Percentiles rank a stretch among this genome's conserved stretches.
These are phyloP conservation scores for Acanthacorydalis orientalis DNA, from an alignment of 2,888 invertebrate genomes.

Conservation along the genomic window DNA sequence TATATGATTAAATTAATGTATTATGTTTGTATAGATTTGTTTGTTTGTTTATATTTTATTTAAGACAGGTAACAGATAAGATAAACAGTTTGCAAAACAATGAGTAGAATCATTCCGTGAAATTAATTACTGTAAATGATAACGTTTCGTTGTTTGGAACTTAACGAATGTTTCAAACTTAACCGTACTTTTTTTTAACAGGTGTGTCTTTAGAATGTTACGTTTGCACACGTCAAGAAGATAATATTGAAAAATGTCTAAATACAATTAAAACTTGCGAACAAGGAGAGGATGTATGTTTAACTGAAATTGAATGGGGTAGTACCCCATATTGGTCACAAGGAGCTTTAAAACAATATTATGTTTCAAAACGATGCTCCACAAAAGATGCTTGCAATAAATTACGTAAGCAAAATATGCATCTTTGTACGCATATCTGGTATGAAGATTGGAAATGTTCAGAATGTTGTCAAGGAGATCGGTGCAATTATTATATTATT, in stretches of 20 bases:
- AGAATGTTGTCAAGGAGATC: constrained; percentile 89
- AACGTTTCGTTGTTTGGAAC: too few species aligned
- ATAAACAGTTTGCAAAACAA: too few species aligned
- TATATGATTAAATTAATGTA: too few species aligned
- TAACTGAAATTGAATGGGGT: constrained; percentile 86
- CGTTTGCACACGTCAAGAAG: constrained; percentile 83
- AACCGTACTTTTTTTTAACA: constrained; percentile 20
- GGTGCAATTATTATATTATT: constrained; percentile 88
- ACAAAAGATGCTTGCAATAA: constrained; percentile 62
- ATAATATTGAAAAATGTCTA: constrained; percentile 81
- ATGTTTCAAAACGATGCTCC: constrained; percentile 81
- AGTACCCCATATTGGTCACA: constrained; percentile 93
- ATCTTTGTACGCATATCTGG: constrained; percentile 77
- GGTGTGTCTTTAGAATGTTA: constrained; percentile 76
- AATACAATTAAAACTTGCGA: constrained; percentile 85
- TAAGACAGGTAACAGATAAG: too few species aligned
- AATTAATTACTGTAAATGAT: too few species aligned
- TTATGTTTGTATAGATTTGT: too few species aligned
- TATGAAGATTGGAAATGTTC: constrained; percentile 94
- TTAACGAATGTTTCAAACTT: too few species aligned
- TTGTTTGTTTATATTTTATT: too few species aligned
- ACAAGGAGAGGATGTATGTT: constrained; percentile 69
- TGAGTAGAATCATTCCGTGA: too few species aligned
- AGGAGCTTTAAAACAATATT: constrained; percentile 83
- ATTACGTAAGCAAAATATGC: constrained; percentile 52